Base-by-base conservation (phyloP, 2,797 vertebrate species). In the Sebastes jordani region DNA sequence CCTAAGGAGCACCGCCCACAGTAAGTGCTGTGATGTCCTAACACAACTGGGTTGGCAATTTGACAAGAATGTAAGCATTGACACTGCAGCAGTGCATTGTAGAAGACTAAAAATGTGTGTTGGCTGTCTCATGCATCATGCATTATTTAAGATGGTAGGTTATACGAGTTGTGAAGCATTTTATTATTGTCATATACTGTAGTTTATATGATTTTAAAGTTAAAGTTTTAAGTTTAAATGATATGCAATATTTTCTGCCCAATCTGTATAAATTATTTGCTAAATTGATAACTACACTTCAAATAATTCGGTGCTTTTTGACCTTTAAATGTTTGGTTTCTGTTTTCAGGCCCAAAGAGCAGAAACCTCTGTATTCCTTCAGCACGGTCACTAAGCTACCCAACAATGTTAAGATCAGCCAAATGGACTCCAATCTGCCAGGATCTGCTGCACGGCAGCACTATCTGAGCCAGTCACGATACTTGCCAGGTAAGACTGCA, bases 401-500 rank as follows among this genome's bases (percentile, higher is more conserved):
- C n/a, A 95, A 88, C 88, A 94, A 95, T 42, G 87, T 95, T 46
- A 86, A 92, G 86, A 56, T 95, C 22, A 88, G 95, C 86, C 96
- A 96, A 92, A 93, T 91, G 1, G 97, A 98, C 68, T 91, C 95
- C 9, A 94, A 89, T 27, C 27, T 27, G 27, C 95, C 96, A 80
- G 94, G 93, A 70, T 92, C 95, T 62, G 95, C 97, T 30, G 97
- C 97, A 55, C 97, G 97, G 80, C 97, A 98, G 80, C 98, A 99
- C 95, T 99, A 99, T 88, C 93, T 99, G 85, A 97, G 95, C 85
- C 98, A 99, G 80, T 98, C 98, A 59, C 95, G 99, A 88, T 99
- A 99, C 29, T 91, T 99, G 59, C 98, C 99, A 86, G 98, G 99
- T 98, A 94, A 93, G 92, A 68, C 49, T 11, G 7, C 27, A 52